A percentile compares a stretch with the other conserved stretches of the same genome.
Evolutionary conservation across 2,797 vertebrate species (phyloP).

Genomic region (Sylvia borin): DNA sequence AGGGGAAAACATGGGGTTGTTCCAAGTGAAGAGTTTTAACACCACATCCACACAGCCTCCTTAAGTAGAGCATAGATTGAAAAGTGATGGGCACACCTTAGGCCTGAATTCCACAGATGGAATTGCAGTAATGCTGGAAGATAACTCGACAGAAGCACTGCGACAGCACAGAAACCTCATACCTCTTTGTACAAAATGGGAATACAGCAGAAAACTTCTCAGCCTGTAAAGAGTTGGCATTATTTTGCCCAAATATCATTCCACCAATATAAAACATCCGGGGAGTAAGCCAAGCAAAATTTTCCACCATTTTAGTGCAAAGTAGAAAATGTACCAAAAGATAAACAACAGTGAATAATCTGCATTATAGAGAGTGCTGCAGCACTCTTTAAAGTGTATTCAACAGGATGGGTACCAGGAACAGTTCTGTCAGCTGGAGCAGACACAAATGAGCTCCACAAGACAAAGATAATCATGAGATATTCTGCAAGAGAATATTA

Average conservation of each 20-base stretch:
- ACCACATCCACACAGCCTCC: background rate
- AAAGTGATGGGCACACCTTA: background rate
- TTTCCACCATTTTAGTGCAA: background rate
- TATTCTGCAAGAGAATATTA: background rate
- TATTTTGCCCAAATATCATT: background rate
- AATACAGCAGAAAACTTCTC: background rate
- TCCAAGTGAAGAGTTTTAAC: background rate
- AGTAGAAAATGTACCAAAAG: background rate
- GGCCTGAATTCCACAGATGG: background rate
- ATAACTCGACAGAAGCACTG: background rate
- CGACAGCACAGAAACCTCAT: background rate
- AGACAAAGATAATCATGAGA: background rate
- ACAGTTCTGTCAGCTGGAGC: background rate
- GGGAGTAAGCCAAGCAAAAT: background rate
- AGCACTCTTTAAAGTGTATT: background rate
- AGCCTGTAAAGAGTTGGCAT: background rate
- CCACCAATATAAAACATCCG: background rate
- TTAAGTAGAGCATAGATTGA: background rate
- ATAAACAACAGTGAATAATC: background rate
- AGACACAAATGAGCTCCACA: background rate
- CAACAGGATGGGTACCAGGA: background rate
- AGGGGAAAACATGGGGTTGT: background rate
- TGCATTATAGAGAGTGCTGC: background rate
- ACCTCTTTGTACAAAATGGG: background rate
- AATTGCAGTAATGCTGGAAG: background rate